Conservation (phyloP, 2,888 invertebrate species). For the Nymphalis urticae region DNA sequence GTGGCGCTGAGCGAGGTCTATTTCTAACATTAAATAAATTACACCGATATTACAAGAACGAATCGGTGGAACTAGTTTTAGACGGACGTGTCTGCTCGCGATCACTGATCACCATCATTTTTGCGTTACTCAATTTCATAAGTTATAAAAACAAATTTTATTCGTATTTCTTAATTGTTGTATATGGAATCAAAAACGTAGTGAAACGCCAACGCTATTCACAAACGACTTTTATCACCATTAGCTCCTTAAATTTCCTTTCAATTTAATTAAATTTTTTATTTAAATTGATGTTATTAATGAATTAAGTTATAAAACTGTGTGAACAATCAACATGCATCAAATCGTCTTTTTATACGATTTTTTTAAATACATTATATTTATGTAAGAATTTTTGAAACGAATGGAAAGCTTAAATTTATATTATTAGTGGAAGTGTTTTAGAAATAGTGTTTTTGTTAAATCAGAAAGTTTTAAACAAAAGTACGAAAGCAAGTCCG, state of each 20-base stretch:
- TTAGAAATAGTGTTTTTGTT: constrained; percentile 12
- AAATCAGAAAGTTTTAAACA: constrained; percentile 30
- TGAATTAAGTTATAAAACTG: neutral
- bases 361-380: too few relatives aligned
- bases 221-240: neutral
- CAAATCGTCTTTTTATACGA: neutral
- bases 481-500: constrained; percentile 22
- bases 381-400: too few relatives aligned
- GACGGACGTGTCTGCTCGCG: constrained; percentile 65
- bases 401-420: neutral
- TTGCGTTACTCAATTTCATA: constrained; percentile 54
- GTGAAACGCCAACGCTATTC: constrained; percentile 4
- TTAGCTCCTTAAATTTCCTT: constrained; percentile 7
- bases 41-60: constrained; percentile 79
- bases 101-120: constrained; percentile 63
- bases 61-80: constrained; percentile 74
- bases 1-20: constrained; percentile 72
- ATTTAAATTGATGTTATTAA: constrained; percentile 4
- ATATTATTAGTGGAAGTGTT: neutral
- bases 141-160: constrained; percentile 42
- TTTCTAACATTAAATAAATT: constrained; percentile 81
- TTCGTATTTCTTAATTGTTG: constrained; percentile 43
- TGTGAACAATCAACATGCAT: neutral
- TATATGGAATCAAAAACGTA: constrained; percentile 16
- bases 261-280: neutral